Percentiles rank a stretch among this genome's conserved stretches.
Evolutionary conservation across 2,888 invertebrate species (phyloP).

Genomic region (Andrena minutula): DNA sequence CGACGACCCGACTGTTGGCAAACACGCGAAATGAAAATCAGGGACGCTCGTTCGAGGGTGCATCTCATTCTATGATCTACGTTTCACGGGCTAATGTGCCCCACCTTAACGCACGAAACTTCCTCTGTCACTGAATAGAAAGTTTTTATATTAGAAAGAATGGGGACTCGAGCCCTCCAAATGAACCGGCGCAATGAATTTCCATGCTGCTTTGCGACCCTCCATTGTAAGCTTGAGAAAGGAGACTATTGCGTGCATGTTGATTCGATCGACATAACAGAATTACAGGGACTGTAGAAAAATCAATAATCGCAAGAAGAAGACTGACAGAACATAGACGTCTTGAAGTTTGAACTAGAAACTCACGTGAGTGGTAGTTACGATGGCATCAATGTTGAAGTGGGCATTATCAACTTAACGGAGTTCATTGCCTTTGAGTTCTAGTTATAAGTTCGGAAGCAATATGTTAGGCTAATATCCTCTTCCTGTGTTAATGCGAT

Average conservation of each 20-base stretch:
- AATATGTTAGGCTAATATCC: no score
- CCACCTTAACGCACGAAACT: conserved; percentile 59
- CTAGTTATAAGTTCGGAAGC: no score
- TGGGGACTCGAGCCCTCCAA: not conserved
- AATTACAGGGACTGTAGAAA: no score
- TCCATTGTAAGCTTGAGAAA: not conserved
- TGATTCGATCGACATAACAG: no score
- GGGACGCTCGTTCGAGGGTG: conserved; percentile 65
- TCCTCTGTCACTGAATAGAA: conserved; percentile 52
- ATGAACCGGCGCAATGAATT: not conserved
- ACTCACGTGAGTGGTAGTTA: no score
- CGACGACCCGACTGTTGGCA: conserved; percentile 48
- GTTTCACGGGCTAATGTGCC: conserved; percentile 46
- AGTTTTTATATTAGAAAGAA: conserved; percentile 11
- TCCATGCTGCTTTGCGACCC: not conserved
- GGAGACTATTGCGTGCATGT: not conserved
- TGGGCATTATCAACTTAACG: no score
- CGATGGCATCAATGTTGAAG: no score
- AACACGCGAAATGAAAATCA: conserved; percentile 75
- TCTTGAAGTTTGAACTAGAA: no score
- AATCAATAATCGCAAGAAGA: no score
- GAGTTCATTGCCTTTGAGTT: no score
- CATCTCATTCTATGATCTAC: conserved; percentile 71
- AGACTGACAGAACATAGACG: no score
- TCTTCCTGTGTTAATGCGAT: no score